Evolutionary conservation across 1,140 invertebrate genomes (phyloP).

Genomic region (Zaprionus taronus): DNA sequence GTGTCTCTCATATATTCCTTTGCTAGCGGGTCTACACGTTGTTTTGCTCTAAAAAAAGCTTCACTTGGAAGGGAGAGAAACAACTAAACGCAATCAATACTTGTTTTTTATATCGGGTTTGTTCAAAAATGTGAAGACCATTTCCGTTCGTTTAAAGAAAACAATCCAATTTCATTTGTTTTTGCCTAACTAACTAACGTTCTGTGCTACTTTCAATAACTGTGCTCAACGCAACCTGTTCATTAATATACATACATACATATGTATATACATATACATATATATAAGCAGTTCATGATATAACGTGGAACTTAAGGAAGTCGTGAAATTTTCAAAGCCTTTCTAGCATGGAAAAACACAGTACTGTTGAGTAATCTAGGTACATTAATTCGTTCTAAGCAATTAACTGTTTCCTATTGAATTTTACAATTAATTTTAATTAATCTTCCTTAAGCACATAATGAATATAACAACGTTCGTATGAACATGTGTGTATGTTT

Average conservation of each 20-base stretch:
- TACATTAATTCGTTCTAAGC: slow-evolving; percentile 2
- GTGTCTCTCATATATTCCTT: not conserved
- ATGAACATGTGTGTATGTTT: too few relatives aligned
- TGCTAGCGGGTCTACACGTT: slow-evolving; percentile 10
- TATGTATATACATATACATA: not conserved
- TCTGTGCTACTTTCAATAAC: not conserved
- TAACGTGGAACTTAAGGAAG: slow-evolving; percentile 15
- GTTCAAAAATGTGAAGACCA: slow-evolving; percentile 10
- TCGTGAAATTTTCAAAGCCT: slow-evolving; percentile 3
- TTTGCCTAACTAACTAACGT: not conserved
- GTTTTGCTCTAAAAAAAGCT: slow-evolving; percentile 36
- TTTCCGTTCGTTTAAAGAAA: not conserved
- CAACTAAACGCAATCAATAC: slow-evolving; percentile 62
- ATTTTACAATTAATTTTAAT: not conserved
- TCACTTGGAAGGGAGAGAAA: slow-evolving; percentile 35
- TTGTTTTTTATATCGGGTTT: slow-evolving; percentile 41
- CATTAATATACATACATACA: slow-evolving; percentile 15
- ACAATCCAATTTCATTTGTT: not conserved
- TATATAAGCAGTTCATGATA: not conserved
- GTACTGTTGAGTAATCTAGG: slow-evolving; percentile 21
- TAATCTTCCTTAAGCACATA: not conserved
- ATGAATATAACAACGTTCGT: too few relatives aligned
- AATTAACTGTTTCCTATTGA: not conserved
- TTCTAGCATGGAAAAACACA: not conserved
- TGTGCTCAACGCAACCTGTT: not conserved